phyloP scores from a whole-genome alignment of 2,888 invertebrate genomes.

The Tenthredo distinguenda region DNA sequence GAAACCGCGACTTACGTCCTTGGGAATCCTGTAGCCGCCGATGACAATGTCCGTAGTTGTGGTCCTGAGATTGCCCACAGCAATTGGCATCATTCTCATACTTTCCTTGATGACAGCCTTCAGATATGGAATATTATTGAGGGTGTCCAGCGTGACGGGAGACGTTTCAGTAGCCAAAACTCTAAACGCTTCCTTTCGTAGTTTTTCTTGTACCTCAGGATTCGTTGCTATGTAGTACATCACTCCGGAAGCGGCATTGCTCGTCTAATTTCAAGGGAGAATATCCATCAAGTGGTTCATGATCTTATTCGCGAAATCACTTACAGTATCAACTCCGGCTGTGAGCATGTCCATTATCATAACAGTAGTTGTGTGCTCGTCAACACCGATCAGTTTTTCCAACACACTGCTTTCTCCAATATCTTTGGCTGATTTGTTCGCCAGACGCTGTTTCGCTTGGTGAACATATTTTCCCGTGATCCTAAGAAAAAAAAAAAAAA shows the following conservation, averaged over 20 bases:
- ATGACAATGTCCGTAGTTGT: slow-evolving; percentile 81
- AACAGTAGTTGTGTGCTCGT: slow-evolving; percentile 82
- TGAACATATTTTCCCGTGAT: slow-evolving; percentile 74
- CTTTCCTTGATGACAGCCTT: slow-evolving; percentile 88
- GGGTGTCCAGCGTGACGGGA: slow-evolving; percentile 75
- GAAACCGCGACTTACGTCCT: slow-evolving; percentile 78
- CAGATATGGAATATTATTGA: slow-evolving; percentile 81
- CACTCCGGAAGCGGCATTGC: slow-evolving; percentile 80
- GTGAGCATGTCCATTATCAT: slow-evolving; percentile 86
- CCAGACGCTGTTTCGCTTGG: slow-evolving; percentile 70
- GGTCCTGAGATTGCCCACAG: slow-evolving; percentile 80
- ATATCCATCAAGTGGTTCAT: neutral
- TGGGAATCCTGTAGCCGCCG: slow-evolving; percentile 83
- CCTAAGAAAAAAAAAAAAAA: slow-evolving; percentile 56
- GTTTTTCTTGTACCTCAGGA: slow-evolving; percentile 82
- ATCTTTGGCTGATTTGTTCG: slow-evolving; percentile 76
- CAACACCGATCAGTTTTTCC: slow-evolving; percentile 83
- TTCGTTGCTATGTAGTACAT: slow-evolving; percentile 84
- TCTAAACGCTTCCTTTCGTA: slow-evolving; percentile 81
- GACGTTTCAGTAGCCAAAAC: slow-evolving; percentile 77
- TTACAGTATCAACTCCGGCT: slow-evolving; percentile 87
- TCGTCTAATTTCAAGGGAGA: slow-evolving; percentile 77
- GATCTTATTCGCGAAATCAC: slow-evolving; percentile 55
- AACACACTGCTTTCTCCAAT: slow-evolving; percentile 81
- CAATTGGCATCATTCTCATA: slow-evolving; percentile 83